Evolutionary conservation across 2,797 vertebrate species (phyloP).

Genomic region (Pantherophis vulpinus): DNA sequence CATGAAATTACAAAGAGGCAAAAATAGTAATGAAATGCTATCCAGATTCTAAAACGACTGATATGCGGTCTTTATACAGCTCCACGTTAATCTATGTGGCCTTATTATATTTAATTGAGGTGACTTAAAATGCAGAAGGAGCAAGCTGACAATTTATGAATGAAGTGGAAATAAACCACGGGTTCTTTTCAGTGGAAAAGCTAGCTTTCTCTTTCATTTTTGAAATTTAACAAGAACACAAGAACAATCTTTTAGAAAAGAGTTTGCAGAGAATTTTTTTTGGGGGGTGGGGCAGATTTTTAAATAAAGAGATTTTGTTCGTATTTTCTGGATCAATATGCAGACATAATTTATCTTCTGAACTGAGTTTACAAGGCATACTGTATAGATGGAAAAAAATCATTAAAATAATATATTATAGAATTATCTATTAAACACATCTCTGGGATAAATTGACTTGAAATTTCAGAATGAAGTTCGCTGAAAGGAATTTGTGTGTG

Average conservation of each 20-base stretch:
- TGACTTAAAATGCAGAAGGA: constrained; percentile 15
- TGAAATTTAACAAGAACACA: not conserved
- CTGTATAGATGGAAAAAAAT: not conserved
- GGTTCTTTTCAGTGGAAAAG: not conserved
- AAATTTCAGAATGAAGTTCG: not conserved
- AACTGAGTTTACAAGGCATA: not conserved
- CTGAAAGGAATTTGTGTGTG: not conserved
- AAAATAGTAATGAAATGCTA: not conserved
- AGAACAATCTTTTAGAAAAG: not conserved
- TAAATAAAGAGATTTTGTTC: not conserved
- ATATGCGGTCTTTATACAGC: not conserved
- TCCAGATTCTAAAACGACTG: not conserved
- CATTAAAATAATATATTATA: not conserved
- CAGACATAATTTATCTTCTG: not conserved
- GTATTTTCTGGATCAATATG: not conserved
- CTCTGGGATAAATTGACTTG: not conserved
- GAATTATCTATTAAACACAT: not conserved
- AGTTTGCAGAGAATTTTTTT: not conserved
- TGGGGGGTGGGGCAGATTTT: not conserved
- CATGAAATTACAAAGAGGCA: constrained; percentile 13
- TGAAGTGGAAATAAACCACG: not conserved
- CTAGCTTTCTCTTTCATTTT: not conserved
- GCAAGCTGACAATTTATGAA: not conserved
- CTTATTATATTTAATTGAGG: not conserved
- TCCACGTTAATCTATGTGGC: not conserved